Base-by-base conservation (phyloP, 2,888 invertebrate species). In the Cremastinae sp. region DNA sequence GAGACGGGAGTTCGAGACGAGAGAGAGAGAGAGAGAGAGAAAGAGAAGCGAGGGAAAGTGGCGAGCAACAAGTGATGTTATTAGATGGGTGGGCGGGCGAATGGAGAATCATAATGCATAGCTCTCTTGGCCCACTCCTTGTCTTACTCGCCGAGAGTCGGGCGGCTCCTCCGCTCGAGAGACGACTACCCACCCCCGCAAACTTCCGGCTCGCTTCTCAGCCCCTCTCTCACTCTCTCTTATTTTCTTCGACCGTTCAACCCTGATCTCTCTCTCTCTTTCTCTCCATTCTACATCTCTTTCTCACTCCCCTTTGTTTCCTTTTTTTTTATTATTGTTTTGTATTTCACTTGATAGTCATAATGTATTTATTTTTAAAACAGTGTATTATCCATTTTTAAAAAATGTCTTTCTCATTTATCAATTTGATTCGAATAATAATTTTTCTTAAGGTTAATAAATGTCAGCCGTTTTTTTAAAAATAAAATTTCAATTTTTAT, bases 41-140 rank as follows among this genome's bases (percentile, higher is more conserved):
- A 28, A 69, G 38, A 61, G 61, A 74, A 64, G 65, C 2, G 5
- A 69, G 38, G 54, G 61, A 72, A 74, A 61, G 66, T 36, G 53
- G 65, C 75, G 82, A 81, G 89, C 89, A 89, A 89, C 89, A 89
- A 89, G 89, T 89, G 89, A 88, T 85, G 86, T 88, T 89, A 89
- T 89, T 88, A 89, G 88, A 85, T 87, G 84, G 84, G 84, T 82
- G 84, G 84, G 82, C 79, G 82, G 79, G 72, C 71, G 75, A 78
- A 78, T 79, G 76, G 81, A 84, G 85, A 88, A 88, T 89, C 88
- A 88, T 89, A 89, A 89, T 88, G 87, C 87, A 89, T 88, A 88
- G 88, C 87, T 88, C 87, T 87, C 83, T 76, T 83, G 78, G 82
- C 82, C 58, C 73, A 56, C 82, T 84, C 84, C 85, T 84, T 87